Evolutionary conservation across 2,797 vertebrate genomes (phyloP).

Genomic region (Alosa sapidissima): DNA sequence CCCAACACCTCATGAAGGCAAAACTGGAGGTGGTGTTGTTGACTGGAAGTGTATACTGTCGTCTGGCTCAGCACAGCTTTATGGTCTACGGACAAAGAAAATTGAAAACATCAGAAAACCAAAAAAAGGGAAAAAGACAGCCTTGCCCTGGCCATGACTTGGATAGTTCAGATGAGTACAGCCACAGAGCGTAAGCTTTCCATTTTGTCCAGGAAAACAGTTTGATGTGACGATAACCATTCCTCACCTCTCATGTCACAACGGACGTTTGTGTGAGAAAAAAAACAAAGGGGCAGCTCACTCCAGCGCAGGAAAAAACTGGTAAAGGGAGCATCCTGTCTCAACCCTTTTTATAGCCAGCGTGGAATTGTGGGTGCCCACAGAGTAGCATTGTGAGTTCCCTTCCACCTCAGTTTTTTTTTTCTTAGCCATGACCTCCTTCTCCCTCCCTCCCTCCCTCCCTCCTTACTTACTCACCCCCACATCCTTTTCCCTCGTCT

Average conservation of each 20-base stretch:
- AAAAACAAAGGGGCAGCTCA: slow-evolving; percentile 35
- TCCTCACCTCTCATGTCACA: slow-evolving; percentile 48
- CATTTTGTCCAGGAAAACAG: slow-evolving; percentile 52
- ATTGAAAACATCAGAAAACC: slow-evolving; percentile 23
- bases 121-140: not conserved
- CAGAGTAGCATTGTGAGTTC: slow-evolving; percentile 51
- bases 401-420: slow-evolving; percentile 37
- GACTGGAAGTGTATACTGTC: slow-evolving; percentile 23
- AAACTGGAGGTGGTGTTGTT: not conserved
- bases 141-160: slow-evolving; percentile 39
- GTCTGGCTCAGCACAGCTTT: slow-evolving; percentile 31
- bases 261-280: slow-evolving; percentile 43
- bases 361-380: slow-evolving; percentile 53
- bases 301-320: slow-evolving; percentile 40
- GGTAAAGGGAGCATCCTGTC: slow-evolving; percentile 47
- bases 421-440: not conserved
- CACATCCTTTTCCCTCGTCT: slow-evolving; percentile 13
- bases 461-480: not conserved
- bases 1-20: not conserved
- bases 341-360: slow-evolving; percentile 47
- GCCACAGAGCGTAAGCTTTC: slow-evolving; percentile 56
- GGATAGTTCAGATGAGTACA: slow-evolving; percentile 43
- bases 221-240: slow-evolving; percentile 52
- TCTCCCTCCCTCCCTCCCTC: not conserved
- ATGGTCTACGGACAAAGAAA: slow-evolving; percentile 49